Percentiles rank a stretch among this genome's conserved stretches.
Conservation (phyloP, 2,888 invertebrate species). For the Pyrochroa serraticornis region DNA sequence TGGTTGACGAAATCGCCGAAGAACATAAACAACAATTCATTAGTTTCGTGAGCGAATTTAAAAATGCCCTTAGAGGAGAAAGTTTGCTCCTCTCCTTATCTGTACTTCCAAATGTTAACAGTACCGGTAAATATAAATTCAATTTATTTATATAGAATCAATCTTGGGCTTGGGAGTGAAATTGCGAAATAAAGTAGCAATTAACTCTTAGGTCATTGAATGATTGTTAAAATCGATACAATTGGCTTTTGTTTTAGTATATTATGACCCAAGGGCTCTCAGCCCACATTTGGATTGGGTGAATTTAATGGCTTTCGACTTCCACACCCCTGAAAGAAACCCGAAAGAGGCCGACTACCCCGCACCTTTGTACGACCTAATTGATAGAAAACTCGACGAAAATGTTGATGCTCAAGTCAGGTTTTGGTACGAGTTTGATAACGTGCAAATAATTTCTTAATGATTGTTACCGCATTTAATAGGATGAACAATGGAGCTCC, state of each 20-base stretch:
- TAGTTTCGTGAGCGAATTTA: slow-evolving; percentile 75
- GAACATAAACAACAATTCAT: slow-evolving; percentile 82
- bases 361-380: slow-evolving; percentile 72
- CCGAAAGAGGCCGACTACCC: slow-evolving; percentile 77
- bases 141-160: no score
- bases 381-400: slow-evolving; percentile 69
- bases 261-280: slow-evolving; percentile 75
- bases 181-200: no score
- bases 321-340: slow-evolving; percentile 72
- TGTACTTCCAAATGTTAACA: slow-evolving; percentile 76
- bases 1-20: slow-evolving; percentile 76
- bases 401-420: slow-evolving; percentile 70
- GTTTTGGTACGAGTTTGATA: slow-evolving; percentile 62
- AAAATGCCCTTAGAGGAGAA: slow-evolving; percentile 70
- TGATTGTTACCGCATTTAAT: slow-evolving; percentile 17
- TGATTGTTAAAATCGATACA: background rate
- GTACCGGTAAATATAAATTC: slow-evolving; percentile 62
- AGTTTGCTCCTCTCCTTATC: slow-evolving; percentile 68
- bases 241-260: slow-evolving; percentile 61
- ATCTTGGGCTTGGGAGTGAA: no score
- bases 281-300: slow-evolving; percentile 78
- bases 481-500: slow-evolving; percentile 69
- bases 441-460: slow-evolving; percentile 2
- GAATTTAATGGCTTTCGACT: slow-evolving; percentile 78
- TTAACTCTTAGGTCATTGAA: no score